Evolutionary conservation across 1,140 invertebrate genomes (phyloP), one percentile per base, ranked within the genome.

Genomic region (Chironomus striatipennis): DNA sequence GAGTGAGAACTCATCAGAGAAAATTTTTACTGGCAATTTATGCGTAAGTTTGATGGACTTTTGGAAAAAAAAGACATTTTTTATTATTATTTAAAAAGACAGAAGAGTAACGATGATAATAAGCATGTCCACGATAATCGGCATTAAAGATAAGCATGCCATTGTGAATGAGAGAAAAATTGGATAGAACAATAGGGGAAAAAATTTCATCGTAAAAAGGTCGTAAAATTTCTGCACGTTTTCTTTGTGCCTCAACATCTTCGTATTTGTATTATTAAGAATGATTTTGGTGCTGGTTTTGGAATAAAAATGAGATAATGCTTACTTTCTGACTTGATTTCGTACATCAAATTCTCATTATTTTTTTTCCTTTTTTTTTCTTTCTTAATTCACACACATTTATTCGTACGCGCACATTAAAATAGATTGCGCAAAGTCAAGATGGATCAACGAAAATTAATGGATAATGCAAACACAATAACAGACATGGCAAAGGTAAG

Each of bases 1-100:
- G 95, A 84, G 97, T 99, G 77, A 88, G 98, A 80, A 93, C 96
- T 75, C 98, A 99, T 85, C 98, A 99, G 85, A 89, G 98, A 85
- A 99, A 99, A 87, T 99, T 99, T 86, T 90, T 99, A 75, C 89
- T 99, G 83, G 98, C 98, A 78, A 99, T 99, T 85, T 99, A 99
- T 85, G 94, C 96, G 97, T 99, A 88, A 94, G 94, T 90, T 80
- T 79, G 9, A 70, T 57, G 12, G 47, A 15, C 12, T 57, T 57
- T 57, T 47, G 8, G 9, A 5, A 47, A 8, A 2, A 57, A 15
- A 5, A 15, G n/a, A 3, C 43, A 47, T 47, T 57, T 12, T n/a
- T 57, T 10, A 15, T 10, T n/a, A 10, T 57, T 15, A n/a, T 34
- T 34, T 15, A 57, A 57, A 57, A 57, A 57, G 47, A 57, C 12